These are phyloP conservation scores for Choristoneura rosaceana DNA, from an alignment of 2,888 invertebrate species.

Conservation along the genomic window DNA sequence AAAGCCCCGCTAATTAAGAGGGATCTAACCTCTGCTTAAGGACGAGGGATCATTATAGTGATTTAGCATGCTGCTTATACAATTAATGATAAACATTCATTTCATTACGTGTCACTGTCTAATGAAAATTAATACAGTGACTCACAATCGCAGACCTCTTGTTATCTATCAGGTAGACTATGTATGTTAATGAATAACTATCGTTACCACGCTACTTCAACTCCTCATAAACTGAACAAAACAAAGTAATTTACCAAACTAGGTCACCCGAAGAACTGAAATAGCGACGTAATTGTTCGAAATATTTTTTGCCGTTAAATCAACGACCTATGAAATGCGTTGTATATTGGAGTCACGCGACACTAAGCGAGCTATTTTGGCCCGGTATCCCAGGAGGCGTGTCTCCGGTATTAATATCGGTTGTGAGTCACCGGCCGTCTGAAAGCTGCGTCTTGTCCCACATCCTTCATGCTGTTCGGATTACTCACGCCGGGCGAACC, in stretches of 20 bases:
- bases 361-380: conserved; percentile 77
- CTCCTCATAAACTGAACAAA: conserved; percentile 3
- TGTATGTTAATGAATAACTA: not conserved
- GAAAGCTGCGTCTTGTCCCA: conserved; percentile 81
- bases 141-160: conserved; percentile 1
- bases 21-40: conserved; percentile 17
- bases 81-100: not conserved
- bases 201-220: not conserved
- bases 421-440: conserved; percentile 80
- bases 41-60: conserved; percentile 16
- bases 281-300: conserved; percentile 31
- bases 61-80: not conserved
- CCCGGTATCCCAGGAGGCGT: conserved; percentile 80
- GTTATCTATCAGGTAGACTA: not conserved
- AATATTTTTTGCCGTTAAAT: conserved; percentile 47
- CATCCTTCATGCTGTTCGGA: conserved; percentile 77
- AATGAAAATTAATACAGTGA: no score
- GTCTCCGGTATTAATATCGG: conserved; percentile 82
- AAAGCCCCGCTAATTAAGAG: conserved; percentile 56
- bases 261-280: conserved; percentile 34
- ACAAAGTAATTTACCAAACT: conserved; percentile 15
- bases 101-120: no score
- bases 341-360: conserved; percentile 77
- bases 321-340: conserved; percentile 61
- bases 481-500: conserved; percentile 80